Evolutionary conservation across 2,113 vertebrate species (phyloP).

Genomic region (Xiphophorus maculatus): DNA sequence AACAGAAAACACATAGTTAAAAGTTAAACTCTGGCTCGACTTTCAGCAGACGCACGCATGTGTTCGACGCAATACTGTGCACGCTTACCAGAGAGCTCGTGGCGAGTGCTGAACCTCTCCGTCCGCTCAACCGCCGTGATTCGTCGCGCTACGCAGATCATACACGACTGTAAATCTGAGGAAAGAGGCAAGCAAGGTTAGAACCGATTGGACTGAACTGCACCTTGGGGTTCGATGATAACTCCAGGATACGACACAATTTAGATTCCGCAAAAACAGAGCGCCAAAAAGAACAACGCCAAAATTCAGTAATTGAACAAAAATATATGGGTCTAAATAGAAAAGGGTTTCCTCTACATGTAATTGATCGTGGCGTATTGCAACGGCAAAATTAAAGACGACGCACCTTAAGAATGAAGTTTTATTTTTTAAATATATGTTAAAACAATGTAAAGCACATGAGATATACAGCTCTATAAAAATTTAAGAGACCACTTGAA

Average conservation of each 20-base stretch:
- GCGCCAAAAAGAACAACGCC: background rate
- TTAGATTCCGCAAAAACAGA: background rate
- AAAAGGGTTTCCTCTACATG: background rate
- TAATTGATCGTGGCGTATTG: too few species aligned
- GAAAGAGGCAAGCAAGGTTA: conserved; percentile 1
- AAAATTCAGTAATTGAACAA: background rate
- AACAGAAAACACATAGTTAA: conserved; percentile 7
- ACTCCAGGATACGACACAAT: background rate
- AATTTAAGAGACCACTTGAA: too few species aligned
- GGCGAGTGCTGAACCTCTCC: conserved; percentile 94
- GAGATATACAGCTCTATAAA: too few species aligned
- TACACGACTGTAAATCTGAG: conserved; percentile 96
- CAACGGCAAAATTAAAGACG: too few species aligned
- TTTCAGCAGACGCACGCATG: background rate
- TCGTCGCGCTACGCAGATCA: conserved; percentile 97
- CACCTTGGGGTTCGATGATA: background rate
- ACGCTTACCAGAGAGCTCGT: conserved; percentile 92
- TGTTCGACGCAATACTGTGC: background rate
- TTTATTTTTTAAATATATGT: too few species aligned
- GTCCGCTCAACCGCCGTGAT: conserved; percentile 90
- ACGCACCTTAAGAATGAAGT: too few species aligned
- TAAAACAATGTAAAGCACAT: too few species aligned
- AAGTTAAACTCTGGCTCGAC: background rate
- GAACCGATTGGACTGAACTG: background rate
- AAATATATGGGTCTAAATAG: background rate